A percentile compares a stretch with the other conserved stretches of the same genome.
Conservation (phyloP, 2,113 vertebrate genomes). For the Gobiocypris rarus region DNA sequence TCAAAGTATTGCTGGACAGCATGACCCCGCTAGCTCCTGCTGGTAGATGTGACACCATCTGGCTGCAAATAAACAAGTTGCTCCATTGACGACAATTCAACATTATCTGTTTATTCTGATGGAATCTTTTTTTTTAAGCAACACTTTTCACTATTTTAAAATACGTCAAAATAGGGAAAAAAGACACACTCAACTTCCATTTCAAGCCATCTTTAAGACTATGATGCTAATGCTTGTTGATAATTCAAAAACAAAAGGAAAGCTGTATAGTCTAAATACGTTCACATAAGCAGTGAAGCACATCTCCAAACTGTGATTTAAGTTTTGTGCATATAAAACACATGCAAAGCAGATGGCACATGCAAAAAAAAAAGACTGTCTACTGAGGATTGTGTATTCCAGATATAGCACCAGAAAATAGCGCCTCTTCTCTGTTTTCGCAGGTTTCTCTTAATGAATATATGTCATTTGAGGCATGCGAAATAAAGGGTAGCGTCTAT, state of each 20-base stretch:
- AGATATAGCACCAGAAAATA: neutral
- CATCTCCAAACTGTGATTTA: neutral
- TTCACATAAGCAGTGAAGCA: neutral
- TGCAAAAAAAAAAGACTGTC: neutral
- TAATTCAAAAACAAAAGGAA: too few relatives aligned
- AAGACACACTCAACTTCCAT: too few relatives aligned
- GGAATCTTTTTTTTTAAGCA: neutral
- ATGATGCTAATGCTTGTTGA: too few relatives aligned
- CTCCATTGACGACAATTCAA: neutral
- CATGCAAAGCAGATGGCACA: neutral
- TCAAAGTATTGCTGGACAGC: neutral
- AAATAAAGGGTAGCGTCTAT: neutral
- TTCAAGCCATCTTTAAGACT: too few relatives aligned
- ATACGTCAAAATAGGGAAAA: too few relatives aligned
- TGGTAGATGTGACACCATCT: neutral
- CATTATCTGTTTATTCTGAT: neutral
- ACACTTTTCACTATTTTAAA: neutral
- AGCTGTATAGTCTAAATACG: neutral
- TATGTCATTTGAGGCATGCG: neutral
- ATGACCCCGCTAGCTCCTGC: neutral
- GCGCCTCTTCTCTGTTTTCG: neutral
- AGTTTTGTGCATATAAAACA: neutral
- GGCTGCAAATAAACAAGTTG: neutral
- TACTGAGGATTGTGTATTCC: constrained; percentile 11
- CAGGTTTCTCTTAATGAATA: constrained; percentile 18